Base-by-base conservation (phyloP, 2,888 invertebrate genomes). In the Eurytoma californica region DNA sequence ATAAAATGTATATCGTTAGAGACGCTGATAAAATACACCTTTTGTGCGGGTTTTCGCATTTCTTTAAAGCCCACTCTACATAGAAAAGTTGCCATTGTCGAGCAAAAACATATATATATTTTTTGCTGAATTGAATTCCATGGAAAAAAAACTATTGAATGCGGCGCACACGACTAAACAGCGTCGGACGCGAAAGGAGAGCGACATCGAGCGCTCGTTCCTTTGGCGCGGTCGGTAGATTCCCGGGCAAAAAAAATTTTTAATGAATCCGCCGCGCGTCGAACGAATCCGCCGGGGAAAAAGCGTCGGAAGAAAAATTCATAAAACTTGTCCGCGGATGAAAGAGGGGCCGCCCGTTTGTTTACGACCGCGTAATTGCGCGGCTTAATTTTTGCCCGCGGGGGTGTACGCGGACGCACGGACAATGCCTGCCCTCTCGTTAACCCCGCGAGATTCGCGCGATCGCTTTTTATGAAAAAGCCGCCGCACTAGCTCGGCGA, bases 361-460 rank as follows among this genome's bases (percentile, higher is more conserved):
- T 58, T 77, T 77, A 77, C 77, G 70, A 58, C 57, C 18, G 28
- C 70, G 47, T 63, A 77, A 77, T 70, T 77, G 51, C 75, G 57
- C 16, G 39, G 39, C 39, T 39, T 39, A 39, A 39, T 7, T 39
- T 39, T 39, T 39, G 7, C 39, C 7, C 24, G 4, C 39, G 39
- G 39, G 7, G 39, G 7, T 39, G 5, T 39, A 39, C 9, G 18
- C 9, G 18, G 20, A n/a, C 12, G 57, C n/a, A n/a, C 55, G 18
- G 55, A 18, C 2, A 55, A 7, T 55, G 18, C 28, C 9, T 5
- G 20, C 53, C 49, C 51, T 18, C 14, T 39, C 14, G 39, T n/a
- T 47, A 72, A 47, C 47, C 47, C 30, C 47, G 18, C 5, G 47
- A 24, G 16, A 24, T 12, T 20, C n/a, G 53, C 30, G 51, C 30